Conservation (phyloP, 2,113 vertebrate species). For the Gymnobelideus leadbeateri region DNA sequence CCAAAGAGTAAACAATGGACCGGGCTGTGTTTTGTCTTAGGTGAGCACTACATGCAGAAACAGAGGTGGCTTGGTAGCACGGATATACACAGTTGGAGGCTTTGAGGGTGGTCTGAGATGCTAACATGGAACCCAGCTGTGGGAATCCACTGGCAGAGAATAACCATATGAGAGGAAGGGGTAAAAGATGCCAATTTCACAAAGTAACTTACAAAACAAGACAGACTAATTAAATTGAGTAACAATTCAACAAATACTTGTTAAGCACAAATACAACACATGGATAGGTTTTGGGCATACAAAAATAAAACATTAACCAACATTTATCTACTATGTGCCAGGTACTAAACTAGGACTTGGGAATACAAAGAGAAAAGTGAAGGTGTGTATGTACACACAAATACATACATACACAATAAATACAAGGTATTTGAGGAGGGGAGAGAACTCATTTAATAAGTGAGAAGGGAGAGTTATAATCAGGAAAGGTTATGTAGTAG, state of each 20-base stretch:
- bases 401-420: too few relatives aligned
- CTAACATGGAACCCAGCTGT: neutral
- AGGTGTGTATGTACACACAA: neutral
- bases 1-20: constrained; percentile 10
- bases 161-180: constrained; percentile 27
- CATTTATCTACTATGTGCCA: neutral
- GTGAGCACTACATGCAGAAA: constrained; percentile 49
- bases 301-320: too few relatives aligned
- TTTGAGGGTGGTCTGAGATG: constrained; percentile 64
- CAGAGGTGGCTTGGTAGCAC: constrained; percentile 61
- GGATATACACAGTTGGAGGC: constrained; percentile 55
- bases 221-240: constrained; percentile 7
- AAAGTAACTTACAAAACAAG: constrained; percentile 27
- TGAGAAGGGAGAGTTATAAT: neutral
- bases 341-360: neutral
- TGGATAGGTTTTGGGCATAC: neutral
- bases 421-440: neutral
- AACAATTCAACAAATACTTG: neutral
- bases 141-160: constrained; percentile 6
- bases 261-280: neutral
- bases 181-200: constrained; percentile 2
- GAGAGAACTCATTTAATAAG: too few relatives aligned
- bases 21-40: constrained; percentile 24
- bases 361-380: neutral
- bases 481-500: neutral